Evolutionary conservation across 37 sponge, comb jelly and placozoan genomes (phyloP), one percentile per base, ranked within the genome.

Genomic region (Chondrosia reniformis): DNA sequence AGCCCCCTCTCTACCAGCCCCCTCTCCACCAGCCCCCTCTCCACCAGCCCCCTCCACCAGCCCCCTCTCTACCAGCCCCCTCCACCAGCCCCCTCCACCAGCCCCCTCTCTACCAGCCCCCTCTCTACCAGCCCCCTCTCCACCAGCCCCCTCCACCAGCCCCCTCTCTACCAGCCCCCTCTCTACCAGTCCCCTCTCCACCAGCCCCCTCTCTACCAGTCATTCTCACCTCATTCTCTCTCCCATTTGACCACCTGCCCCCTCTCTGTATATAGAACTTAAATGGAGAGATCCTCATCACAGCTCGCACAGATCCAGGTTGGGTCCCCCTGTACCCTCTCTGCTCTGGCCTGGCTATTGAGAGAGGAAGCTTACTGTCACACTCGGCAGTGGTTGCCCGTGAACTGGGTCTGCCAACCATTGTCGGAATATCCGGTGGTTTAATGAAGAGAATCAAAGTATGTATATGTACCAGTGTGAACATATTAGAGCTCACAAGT

Each of bases 371-470:
- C 38, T 44, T 93, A 30, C 81, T 93, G 65, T 93, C 94, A 22
- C 94, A 93, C 61, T 93, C 94, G 0, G 94, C 94, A 57, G 94
- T 93, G 45, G 94, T 93, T 38, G 94, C 94, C 4, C 33, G 94
- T 38, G 94, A 93, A 63, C 78, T 93, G 58, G 94, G 94, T 30
- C 80, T 93, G 39, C 94, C 94, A 39, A 93, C 94, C 24, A 84
- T 93, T 54, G 94, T 93, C 46, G 91, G 94, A 49, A 91, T 93
- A 66, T 89, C 94, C 2, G 93, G 93, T 45, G 92, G 92, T 44
- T 73, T 93, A 25, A 89, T 93, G 94, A 93, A 93, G 86, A 41
- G 88, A 37, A 73, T 93, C 33, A 89, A 89, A 55, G 86, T 85
- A 72, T 34, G 39, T 19, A 64, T n/a, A n/a, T 7, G 28, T n/a